Evolutionary conservation across 2,888 invertebrate species (phyloP).

Genomic region (Unio pictorum): DNA sequence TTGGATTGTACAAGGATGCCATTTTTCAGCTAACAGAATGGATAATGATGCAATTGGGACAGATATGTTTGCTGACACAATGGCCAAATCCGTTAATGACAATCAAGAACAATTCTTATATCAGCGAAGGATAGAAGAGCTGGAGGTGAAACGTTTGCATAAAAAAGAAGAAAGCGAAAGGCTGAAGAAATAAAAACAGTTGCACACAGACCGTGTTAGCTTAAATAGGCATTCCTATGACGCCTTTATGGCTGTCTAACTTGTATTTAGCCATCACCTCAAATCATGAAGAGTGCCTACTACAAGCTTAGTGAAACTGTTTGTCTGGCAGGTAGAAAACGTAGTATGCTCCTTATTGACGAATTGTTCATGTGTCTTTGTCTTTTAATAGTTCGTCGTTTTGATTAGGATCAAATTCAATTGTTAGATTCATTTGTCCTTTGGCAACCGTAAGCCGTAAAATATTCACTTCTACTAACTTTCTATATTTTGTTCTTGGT

Average conservation of each 20-base stretch:
- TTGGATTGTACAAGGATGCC: too few species aligned
- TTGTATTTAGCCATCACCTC: conserved; percentile 11
- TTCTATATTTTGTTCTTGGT: conserved; percentile 15
- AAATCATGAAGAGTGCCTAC: conserved; percentile 16
- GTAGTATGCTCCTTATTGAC: conserved; percentile 17
- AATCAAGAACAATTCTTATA: too few species aligned
- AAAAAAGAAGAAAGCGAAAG: not conserved
- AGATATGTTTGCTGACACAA: too few species aligned
- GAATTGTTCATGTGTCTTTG: conserved; percentile 25
- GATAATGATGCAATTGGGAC: too few species aligned
- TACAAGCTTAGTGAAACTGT: conserved; percentile 9
- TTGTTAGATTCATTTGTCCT: conserved; percentile 21
- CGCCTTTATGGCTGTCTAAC: conserved; percentile 6
- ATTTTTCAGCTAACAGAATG: too few species aligned
- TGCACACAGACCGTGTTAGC: too few species aligned
- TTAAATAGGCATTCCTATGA: conserved; percentile 1
- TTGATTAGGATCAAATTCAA: conserved; percentile 12
- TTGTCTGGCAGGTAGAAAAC: conserved; percentile 12
- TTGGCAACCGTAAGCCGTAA: conserved; percentile 19
- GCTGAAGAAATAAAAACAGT: too few species aligned
- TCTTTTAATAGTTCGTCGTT: conserved; percentile 8
- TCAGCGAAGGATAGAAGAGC: not conserved
- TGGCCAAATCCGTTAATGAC: too few species aligned
- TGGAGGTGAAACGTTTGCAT: not conserved
- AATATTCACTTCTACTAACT: conserved; percentile 22